phyloP scores from a whole-genome alignment of 2,797 vertebrate species.

The Eulemur coronatus region DNA sequence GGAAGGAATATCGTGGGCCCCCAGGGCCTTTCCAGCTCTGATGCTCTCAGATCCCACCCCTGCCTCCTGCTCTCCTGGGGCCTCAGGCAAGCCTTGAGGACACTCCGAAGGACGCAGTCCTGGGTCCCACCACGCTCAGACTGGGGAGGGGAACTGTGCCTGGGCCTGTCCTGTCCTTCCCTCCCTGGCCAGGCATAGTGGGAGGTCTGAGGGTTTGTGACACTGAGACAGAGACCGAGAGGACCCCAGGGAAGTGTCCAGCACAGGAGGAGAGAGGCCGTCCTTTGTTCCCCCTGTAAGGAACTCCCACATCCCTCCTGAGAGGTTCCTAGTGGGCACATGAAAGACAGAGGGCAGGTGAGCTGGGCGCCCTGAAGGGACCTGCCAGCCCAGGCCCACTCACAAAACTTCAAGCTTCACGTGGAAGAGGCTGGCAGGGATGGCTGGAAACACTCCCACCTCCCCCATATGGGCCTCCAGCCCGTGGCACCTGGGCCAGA shows the following conservation, averaged over 20 bases:
- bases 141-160: background rate
- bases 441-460: background rate
- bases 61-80: background rate
- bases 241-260: background rate
- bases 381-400: background rate
- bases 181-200: background rate
- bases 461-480: background rate
- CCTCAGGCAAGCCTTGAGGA: background rate
- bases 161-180: background rate
- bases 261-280: background rate
- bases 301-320: background rate
- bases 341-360: background rate
- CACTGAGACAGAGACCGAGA: background rate
- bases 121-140: background rate
- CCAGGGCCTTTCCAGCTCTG: background rate
- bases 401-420: background rate
- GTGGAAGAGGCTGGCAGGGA: constrained; percentile 2
- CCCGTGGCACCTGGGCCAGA: constrained; percentile 42
- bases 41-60: background rate
- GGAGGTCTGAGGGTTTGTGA: background rate
- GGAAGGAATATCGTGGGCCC: background rate
- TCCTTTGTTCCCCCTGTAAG: background rate
- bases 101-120: background rate
- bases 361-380: background rate
- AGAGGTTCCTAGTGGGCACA: background rate